Percentiles rank a stretch among this genome's conserved stretches.
phyloP scores from a whole-genome alignment of 2,797 vertebrate species.

The Iguana delicatissima region DNA sequence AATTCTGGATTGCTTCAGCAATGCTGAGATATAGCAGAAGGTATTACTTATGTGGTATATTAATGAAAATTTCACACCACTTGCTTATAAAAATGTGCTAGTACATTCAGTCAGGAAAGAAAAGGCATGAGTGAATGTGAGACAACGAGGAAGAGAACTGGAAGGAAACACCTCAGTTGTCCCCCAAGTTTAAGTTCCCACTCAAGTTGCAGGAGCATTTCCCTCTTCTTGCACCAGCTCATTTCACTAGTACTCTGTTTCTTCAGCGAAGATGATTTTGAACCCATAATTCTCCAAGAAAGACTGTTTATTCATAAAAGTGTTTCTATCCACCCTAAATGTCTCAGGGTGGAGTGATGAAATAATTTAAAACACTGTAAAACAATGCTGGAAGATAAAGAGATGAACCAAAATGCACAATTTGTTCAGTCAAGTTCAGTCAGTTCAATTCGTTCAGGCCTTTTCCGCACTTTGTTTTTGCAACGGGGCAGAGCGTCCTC shows the following conservation, averaged over 20 bases:
- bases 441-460: too few species aligned
- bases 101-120: neutral
- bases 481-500: too few species aligned
- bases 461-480: too few species aligned
- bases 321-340: too few species aligned
- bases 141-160: neutral
- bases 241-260: neutral
- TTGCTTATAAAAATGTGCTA: neutral
- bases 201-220: neutral
- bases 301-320: neutral
- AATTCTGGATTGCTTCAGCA: neutral
- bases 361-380: too few species aligned
- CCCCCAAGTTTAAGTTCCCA: too few species aligned
- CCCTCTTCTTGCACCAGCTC: neutral
- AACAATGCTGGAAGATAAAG: too few species aligned
- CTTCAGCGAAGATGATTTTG: neutral
- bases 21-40: neutral
- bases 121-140: neutral
- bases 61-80: neutral
- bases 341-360: too few species aligned
- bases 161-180: neutral
- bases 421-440: too few species aligned
- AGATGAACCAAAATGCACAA: too few species aligned
- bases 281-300: neutral
- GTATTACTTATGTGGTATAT: neutral